Conservation (phyloP, 2,797 vertebrate species). For the Peromyscus attwateri region DNA sequence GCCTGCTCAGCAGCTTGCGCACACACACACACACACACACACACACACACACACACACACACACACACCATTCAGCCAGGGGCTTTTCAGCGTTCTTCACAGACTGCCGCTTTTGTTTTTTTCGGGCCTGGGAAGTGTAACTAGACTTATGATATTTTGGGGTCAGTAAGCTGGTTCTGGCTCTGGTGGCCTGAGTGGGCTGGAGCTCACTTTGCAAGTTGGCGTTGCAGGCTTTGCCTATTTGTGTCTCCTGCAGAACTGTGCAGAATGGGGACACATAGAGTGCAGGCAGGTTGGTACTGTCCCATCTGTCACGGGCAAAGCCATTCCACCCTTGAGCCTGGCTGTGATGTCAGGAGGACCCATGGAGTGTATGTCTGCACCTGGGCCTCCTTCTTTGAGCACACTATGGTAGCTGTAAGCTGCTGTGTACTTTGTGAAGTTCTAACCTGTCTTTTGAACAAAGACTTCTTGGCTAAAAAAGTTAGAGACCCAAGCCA, state of each 20-base stretch:
- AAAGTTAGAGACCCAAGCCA: neutral
- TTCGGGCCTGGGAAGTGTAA: neutral
- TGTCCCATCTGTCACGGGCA: neutral
- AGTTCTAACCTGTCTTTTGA: neutral
- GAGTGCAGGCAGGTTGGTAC: neutral
- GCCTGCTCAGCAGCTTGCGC: neutral
- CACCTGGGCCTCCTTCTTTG: neutral
- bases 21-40: neutral
- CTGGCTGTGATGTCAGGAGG: fast-evolving
- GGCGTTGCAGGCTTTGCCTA: neutral
- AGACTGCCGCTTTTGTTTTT: neutral
- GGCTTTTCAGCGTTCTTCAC: neutral
- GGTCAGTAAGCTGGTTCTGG: neutral
- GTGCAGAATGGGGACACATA: neutral
- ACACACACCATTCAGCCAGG: neutral
- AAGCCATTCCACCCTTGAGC: neutral
- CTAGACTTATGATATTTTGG: neutral
- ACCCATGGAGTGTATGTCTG: fast-evolving
- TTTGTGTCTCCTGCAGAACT: neutral
- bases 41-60: neutral
- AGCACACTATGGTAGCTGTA: neutral
- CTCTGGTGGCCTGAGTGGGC: neutral
- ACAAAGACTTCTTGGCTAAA: neutral
- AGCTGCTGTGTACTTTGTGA: neutral
- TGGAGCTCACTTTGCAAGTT: neutral